Evolutionary conservation across 2,113 vertebrate species (phyloP).

Genomic region (Falcunculus frontatus): DNA sequence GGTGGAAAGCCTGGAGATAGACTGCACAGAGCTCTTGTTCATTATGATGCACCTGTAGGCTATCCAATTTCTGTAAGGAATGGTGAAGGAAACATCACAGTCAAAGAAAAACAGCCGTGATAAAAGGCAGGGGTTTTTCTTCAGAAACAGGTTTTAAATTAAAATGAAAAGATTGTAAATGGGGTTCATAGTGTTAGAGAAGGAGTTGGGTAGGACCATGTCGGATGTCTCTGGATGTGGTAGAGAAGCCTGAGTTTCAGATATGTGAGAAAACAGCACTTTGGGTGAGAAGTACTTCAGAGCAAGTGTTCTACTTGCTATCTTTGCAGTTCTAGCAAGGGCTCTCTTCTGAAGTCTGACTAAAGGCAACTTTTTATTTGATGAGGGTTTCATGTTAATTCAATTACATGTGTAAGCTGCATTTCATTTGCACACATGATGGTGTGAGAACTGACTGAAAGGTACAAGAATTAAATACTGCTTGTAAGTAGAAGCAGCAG

Average conservation of each 20-base stretch:
- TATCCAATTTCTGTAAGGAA: background rate
- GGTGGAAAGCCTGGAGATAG: background rate
- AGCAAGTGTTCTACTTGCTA: background rate
- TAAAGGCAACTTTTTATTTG: background rate
- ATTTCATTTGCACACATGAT: background rate
- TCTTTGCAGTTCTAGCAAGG: background rate
- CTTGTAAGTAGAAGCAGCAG: background rate
- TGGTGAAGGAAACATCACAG: background rate
- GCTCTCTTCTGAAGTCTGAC: background rate
- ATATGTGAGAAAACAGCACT: background rate
- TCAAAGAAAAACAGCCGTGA: background rate
- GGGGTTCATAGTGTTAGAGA: background rate
- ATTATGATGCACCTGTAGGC: constrained; percentile 14
- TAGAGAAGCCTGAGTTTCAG: background rate
- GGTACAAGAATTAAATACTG: background rate
- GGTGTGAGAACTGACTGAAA: background rate
- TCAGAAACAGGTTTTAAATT: background rate
- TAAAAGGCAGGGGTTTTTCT: background rate
- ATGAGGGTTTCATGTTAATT: background rate
- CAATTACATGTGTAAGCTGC: background rate
- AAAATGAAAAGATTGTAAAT: background rate
- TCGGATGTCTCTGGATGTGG: background rate
- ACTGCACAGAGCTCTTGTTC: background rate
- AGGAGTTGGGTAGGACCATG: background rate
- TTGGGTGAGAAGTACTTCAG: background rate